These are phyloP conservation scores for Spodoptera litura DNA, from an alignment of 1,140 invertebrate genomes.

Conservation along the genomic window DNA sequence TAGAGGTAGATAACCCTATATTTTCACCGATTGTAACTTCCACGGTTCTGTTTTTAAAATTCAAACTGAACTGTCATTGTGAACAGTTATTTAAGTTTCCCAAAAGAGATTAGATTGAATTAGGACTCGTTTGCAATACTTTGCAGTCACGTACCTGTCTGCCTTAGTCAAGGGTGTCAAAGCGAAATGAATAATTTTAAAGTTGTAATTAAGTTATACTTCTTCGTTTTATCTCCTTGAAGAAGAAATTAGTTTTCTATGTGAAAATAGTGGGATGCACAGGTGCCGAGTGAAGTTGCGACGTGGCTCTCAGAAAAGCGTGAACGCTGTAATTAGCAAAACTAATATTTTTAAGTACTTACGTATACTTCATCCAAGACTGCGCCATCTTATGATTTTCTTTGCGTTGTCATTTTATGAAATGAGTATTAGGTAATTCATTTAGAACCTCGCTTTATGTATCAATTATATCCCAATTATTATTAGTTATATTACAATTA, in stretches of 20 bases:
- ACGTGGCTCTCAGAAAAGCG: not conserved
- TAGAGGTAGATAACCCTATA: no score
- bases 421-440: no score
- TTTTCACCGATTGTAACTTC: not conserved
- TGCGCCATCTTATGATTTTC: not conserved
- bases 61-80: conserved; percentile 36
- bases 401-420: not conserved
- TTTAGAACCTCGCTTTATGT: no score
- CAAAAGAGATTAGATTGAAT: conserved; percentile 43
- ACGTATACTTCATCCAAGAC: not conserved
- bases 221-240: conserved; percentile 38
- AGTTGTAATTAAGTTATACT: conserved; percentile 42
- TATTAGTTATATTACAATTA: no score
- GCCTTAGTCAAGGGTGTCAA: conserved; percentile 20
- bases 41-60: not conserved
- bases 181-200: conserved; percentile 27
- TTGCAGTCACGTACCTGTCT: conserved; percentile 30
- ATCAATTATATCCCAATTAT: no score
- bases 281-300: conserved; percentile 2
- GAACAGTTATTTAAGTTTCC: conserved; percentile 35
- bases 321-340: conserved; percentile 16
- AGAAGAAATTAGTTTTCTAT: conserved; percentile 13
- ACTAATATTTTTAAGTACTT: conserved; percentile 8
- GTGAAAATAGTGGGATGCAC: conserved; percentile 23
- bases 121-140: conserved; percentile 22